These are phyloP conservation scores for Chiloscyllium plagiosum DNA, from an alignment of 2,113 vertebrate genomes.

Conservation along the genomic window DNA sequence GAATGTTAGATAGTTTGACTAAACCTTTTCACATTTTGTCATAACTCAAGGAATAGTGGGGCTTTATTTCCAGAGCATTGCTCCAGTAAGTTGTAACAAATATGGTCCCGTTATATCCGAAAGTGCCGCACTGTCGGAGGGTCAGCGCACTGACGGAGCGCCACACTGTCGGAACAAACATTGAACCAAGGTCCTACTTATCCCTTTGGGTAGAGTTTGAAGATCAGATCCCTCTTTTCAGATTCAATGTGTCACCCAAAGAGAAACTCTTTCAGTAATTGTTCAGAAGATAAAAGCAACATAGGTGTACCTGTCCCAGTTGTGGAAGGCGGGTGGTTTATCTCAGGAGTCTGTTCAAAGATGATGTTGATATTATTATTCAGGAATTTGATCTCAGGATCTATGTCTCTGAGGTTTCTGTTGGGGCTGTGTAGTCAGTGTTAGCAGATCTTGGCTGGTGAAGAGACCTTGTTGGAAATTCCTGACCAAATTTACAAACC, in stretches of 20 bases:
- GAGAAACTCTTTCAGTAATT: not conserved
- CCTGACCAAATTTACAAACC: not conserved
- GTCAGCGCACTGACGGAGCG: no score
- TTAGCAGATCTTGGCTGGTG: not conserved
- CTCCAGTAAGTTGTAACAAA: not conserved
- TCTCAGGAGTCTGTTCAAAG: not conserved
- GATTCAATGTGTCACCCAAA: not conserved
- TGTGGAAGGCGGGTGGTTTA: not conserved
- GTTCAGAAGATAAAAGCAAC: no score
- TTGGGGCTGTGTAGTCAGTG: no score
- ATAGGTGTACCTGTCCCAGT: no score
- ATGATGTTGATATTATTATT: not conserved
- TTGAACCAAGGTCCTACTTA: not conserved
- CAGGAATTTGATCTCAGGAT: not conserved
- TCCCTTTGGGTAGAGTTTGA: not conserved
- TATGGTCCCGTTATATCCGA: not conserved
- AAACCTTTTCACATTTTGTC: no score
- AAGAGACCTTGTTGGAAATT: not conserved
- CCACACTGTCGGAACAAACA: not conserved
- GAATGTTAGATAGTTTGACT: no score
- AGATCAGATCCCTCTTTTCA: not conserved
- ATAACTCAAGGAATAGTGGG: no score
- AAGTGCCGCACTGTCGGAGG: no score
- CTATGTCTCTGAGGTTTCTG: not conserved
- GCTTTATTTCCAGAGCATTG: no score